Evolutionary conservation across 2,888 invertebrate genomes (phyloP).

Genomic region (Thecophora atra): DNA sequence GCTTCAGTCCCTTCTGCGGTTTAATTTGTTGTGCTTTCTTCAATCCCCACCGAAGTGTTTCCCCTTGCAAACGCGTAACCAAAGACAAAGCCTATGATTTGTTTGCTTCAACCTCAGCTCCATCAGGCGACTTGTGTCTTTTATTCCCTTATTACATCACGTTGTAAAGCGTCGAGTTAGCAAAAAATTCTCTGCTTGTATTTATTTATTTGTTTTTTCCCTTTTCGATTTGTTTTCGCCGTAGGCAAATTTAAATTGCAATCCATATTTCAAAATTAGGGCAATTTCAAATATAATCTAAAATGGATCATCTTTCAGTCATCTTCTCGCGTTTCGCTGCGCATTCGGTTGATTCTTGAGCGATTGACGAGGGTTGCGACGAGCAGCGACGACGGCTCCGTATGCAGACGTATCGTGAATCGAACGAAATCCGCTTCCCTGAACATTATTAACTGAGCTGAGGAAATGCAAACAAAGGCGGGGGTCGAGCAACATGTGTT

Average conservation of each 20-base stretch:
- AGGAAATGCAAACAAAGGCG: constrained; percentile 33
- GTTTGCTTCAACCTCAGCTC: too few relatives aligned
- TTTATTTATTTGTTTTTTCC: constrained; percentile 5
- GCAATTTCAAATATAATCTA: constrained; percentile 38
- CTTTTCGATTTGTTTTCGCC: constrained; percentile 21
- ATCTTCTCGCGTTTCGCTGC: constrained; percentile 11
- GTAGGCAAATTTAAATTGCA: constrained; percentile 37
- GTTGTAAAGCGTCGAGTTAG: not conserved
- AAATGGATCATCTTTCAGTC: constrained; percentile 20
- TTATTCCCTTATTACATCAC: constrained; percentile 13
- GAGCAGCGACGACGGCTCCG: not conserved
- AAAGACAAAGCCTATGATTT: too few relatives aligned
- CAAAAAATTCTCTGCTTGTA: not conserved
- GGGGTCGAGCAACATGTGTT: constrained; percentile 26
- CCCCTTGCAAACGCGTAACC: too few relatives aligned
- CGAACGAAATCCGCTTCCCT: constrained; percentile 16
- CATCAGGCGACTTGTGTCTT: not conserved
- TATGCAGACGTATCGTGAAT: constrained; percentile 24
- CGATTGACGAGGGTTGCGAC: constrained; percentile 9
- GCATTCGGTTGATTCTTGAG: too few relatives aligned
- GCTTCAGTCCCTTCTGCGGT: too few relatives aligned
- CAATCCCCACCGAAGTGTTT: too few relatives aligned
- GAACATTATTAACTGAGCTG: constrained; percentile 30
- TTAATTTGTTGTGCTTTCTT: too few relatives aligned
- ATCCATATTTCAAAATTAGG: constrained; percentile 41